Evolutionary conservation across 2,888 invertebrate species (phyloP), one percentile per base, ranked within the genome.

Genomic region (Drosophila pseudotalamancana): DNA sequence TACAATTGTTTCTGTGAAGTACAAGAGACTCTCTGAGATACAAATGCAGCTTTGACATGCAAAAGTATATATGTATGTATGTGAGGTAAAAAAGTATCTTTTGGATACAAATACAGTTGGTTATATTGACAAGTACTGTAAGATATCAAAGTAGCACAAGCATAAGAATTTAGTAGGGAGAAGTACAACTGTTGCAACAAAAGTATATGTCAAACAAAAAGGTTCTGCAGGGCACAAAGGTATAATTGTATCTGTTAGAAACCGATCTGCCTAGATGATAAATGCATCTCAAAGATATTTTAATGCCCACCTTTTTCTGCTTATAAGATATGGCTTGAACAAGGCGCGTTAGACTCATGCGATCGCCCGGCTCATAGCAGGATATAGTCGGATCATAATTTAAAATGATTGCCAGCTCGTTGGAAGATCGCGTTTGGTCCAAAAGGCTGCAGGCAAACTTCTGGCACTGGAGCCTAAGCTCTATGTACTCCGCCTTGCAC

Each of bases 271-370:
- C n/a, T n/a, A n/a, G n/a, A n/a, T n/a, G n/a, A n/a, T n/a, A n/a
- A 4, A 4, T 16, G 11, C 16, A 11, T n/a, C 19, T 18, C 35
- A 18, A 0, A 21, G 4, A 12, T 9, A 8, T n/a, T 4, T 4
- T 18, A 9, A 2, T 18, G 18, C 73, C 4, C 23, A 97, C 98
- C 94, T 95, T 96, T 91, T 99, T 99, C 91, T 99, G 99, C 88
- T 98, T 97, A 90, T 97, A 98, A 85, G 96, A 94, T 64, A 99
- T 97, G 1, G 99, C 99, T 66, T 97, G 92, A 87, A 98, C 97
- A 49, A 99, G 92, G 45, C 98, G 93, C 0, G 96, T 95, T 43
- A 99, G 92, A 81, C 95, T 94, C 95, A 97, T 97, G 68, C 96
- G 95, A 73, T 96, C 96, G 0, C 96, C 96, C 2, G 95, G 94